Percentiles rank a stretch among this genome's conserved stretches.
Evolutionary conservation across 2,797 vertebrate genomes (phyloP).

Genomic region (Acropternis orthonyx): DNA sequence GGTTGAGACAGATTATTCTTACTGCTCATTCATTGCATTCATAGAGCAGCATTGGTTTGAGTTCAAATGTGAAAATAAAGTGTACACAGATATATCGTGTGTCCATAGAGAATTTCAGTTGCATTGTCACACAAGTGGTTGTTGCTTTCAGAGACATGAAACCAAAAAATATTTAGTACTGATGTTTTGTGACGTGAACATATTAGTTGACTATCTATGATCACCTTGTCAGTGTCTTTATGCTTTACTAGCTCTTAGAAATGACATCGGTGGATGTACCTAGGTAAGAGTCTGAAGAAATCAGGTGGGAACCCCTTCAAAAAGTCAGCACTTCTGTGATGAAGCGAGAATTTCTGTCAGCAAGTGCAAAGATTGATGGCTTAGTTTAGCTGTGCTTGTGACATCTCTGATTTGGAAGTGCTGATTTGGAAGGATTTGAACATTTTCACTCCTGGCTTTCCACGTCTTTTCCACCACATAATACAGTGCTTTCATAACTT

Average conservation of each 20-base stretch:
- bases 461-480: not conserved
- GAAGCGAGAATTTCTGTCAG: not conserved
- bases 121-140: not conserved
- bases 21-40: not conserved
- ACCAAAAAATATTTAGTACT: not conserved
- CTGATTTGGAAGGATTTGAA: not conserved
- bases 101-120: not conserved
- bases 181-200: not conserved
- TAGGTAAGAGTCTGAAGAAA: not conserved
- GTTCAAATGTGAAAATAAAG: not conserved
- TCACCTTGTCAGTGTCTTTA: not conserved
- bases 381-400: not conserved
- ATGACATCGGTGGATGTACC: not conserved
- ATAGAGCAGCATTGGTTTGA: not conserved
- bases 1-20: not conserved
- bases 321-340: not conserved
- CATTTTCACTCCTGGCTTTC: not conserved
- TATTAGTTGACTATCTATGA: not conserved
- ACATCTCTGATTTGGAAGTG: not conserved
- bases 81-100: rapidly evolving
- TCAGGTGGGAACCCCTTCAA: not conserved
- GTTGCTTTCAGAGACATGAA: not conserved
- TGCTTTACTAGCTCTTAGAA: not conserved
- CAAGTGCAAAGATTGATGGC: not conserved
- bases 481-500: not conserved